These are phyloP conservation scores for Palythoa grandiflora DNA, from an alignment of 92 coral and sea anemone species.

Conservation along the genomic window DNA sequence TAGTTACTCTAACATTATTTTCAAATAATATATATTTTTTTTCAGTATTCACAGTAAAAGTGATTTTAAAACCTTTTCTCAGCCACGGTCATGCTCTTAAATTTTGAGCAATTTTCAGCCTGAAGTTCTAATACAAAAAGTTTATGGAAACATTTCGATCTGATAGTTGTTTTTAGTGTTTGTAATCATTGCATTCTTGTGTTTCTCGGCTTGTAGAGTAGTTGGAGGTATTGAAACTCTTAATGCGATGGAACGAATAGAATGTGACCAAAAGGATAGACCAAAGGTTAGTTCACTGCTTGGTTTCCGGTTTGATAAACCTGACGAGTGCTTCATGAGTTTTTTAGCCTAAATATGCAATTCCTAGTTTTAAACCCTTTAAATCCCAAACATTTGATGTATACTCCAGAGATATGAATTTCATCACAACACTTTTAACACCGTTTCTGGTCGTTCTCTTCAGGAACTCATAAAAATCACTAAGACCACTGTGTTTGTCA, in stretches of 20 bases:
- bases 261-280: slow-evolving; percentile 93
- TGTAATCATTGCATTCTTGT: not conserved
- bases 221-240: slow-evolving; percentile 97
- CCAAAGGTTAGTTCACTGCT: slow-evolving; percentile 75
- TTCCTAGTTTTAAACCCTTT: no score
- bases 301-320: no score
- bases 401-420: not conserved
- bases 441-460: not conserved
- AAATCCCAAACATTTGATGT: no score
- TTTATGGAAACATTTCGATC: no score
- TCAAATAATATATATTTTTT: not conserved
- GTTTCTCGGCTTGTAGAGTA: slow-evolving; percentile 55
- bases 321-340: no score
- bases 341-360: no score
- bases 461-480: slow-evolving; percentile 88
- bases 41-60: not conserved
- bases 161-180: no score
- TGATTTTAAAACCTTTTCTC: no score
- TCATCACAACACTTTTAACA: not conserved
- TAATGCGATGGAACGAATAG: slow-evolving; percentile 89
- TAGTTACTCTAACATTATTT: no score
- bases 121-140: no score
- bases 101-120: not conserved
- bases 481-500: slow-evolving; percentile 81
- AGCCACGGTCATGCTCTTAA: no score